Evolutionary conservation across 2,888 invertebrate genomes (phyloP).

Genomic region (Malthinus seriepunctatus): DNA sequence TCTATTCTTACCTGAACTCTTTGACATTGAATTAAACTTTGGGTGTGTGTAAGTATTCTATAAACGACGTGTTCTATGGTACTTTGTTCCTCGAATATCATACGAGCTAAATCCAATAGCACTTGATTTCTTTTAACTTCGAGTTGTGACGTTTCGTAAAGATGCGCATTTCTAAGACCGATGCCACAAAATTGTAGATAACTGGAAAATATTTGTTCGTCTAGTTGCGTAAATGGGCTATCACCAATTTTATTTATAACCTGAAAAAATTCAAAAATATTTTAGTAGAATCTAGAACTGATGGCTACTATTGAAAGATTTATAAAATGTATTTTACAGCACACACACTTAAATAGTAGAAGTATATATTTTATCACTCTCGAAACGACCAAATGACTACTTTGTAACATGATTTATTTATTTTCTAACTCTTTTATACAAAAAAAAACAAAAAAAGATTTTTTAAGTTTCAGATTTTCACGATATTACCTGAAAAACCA

Average conservation of each 20-base stretch:
- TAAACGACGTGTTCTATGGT: conserved; percentile 95
- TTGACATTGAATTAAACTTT: conserved; percentile 92
- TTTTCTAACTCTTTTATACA: too few relatives aligned
- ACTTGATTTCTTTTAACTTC: conserved; percentile 96
- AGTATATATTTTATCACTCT: too few relatives aligned
- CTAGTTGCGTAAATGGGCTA: conserved; percentile 79
- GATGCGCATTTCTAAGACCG: conserved; percentile 92
- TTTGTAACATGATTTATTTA: too few relatives aligned
- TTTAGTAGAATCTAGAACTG: too few relatives aligned
- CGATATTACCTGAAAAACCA: too few relatives aligned
- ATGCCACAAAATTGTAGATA: conserved; percentile 97
- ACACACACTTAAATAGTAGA: too few relatives aligned
- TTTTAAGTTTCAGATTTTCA: too few relatives aligned
- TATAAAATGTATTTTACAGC: conserved; percentile 1
- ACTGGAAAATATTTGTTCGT: conserved; percentile 88
- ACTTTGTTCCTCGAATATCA: conserved; percentile 96
- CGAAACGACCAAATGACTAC: too few relatives aligned
- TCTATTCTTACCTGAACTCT: conserved; percentile 77
- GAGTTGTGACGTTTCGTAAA: conserved; percentile 92
- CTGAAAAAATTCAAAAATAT: conserved; percentile 51
- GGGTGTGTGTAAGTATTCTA: conserved; percentile 91
- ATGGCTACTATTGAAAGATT: conserved; percentile 5
- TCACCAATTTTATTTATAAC: conserved; percentile 90
- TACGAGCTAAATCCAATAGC: conserved; percentile 88
- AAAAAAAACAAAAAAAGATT: too few relatives aligned